Evolutionary conservation across 92 coral and sea anemone genomes (phyloP), one percentile per base, ranked within the genome.

Genomic region (Paragorgia papillata): DNA sequence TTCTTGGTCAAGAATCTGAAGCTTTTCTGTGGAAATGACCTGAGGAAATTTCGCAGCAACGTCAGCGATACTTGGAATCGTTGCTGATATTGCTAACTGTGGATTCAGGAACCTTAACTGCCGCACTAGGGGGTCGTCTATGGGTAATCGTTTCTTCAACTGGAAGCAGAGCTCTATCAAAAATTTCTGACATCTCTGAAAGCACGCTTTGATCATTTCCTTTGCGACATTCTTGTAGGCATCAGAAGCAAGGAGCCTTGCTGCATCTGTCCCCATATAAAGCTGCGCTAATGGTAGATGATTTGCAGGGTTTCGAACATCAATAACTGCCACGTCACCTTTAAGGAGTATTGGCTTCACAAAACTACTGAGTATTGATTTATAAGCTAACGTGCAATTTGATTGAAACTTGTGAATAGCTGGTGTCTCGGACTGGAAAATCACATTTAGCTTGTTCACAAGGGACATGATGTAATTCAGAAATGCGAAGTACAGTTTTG

Each of bases 301-400:
- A 28, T 68, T 46, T 10, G 75, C 57, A 15, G 75, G 15, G 21
- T 68, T 68, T 44, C n/a, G n/a, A n/a, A n/a, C n/a, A n/a, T n/a
- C n/a, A n/a, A 26, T 0, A 19, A 24, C 12, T 68, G 59, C 37
- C 6, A 68, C 75, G 18, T 68, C 75, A 28, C 59, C 60, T 68
- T 68, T 68, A 15, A 68, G 74, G 59, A 68, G 75, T 7, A 68
- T 28, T 49, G 54, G 75, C 75, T 68, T 68, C 35, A 68, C 37
- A 28, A 68, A 68, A 28, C 75, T 43, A 28, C 75, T 68, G 2
- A 68, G 59, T 34, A 68, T 44, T 44, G 75, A 68, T 49, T 68
- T 68, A 49, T 68, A 68, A 49, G 75, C 75, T 29, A 28, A 68
- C 20, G 22, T 27, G 18, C 75, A 68, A 49, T 26, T 68, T 26